phyloP scores from a whole-genome alignment of 1,140 invertebrate species.

The Brachionus koreanus region DNA sequence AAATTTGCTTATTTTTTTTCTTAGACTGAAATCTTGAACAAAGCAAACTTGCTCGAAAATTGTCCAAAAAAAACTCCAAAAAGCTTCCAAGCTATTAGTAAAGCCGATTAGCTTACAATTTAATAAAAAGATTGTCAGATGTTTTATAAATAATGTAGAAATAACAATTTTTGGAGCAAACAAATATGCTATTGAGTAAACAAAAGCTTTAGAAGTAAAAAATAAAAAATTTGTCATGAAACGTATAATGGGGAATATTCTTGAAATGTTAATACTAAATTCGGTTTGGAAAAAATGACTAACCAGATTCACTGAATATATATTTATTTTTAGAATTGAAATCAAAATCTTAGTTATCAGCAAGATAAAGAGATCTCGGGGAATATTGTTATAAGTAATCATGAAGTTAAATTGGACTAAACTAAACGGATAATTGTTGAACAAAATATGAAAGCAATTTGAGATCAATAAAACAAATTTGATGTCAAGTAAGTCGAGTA shows the following conservation, averaged over 20 bases:
- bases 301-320: not conserved
- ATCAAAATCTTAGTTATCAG: not conserved
- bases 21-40: conserved; percentile 2
- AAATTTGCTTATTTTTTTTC: not conserved
- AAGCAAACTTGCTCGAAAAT: not conserved
- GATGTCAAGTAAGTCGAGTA: not conserved
- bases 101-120: not conserved
- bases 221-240: conserved; percentile 21
- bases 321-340: not conserved
- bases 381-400: not conserved
- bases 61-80: conserved; percentile 1
- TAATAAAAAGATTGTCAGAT: not conserved
- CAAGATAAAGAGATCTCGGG: not conserved
- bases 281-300: not conserved
- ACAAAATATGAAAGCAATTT: conserved; percentile 9
- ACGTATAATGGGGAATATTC: not conserved
- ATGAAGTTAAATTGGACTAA: not conserved
- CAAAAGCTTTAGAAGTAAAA: not conserved
- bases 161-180: not conserved
- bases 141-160: not conserved
- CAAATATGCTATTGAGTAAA: not conserved
- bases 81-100: not conserved
- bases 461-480: not conserved
- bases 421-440: conserved; percentile 20
- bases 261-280: not conserved